Conservation (phyloP, 1,140 invertebrate genomes). For the Rhizoglyphus robini region DNA sequence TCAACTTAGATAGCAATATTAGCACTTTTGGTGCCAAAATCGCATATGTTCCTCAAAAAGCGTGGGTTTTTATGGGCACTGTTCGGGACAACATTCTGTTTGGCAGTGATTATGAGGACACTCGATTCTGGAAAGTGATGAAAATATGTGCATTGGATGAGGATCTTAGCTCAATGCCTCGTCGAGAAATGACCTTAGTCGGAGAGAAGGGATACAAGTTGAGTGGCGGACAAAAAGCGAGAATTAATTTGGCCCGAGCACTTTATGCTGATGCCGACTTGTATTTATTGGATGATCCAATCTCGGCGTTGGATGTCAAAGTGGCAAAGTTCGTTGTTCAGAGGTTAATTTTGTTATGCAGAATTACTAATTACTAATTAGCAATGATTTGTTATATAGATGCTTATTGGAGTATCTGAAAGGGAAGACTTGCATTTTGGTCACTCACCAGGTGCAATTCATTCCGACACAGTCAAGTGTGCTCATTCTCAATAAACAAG, state of each 20-base stretch:
- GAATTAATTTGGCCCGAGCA: too few species aligned
- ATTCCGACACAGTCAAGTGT: constrained; percentile 40
- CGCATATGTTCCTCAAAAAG: constrained; percentile 58
- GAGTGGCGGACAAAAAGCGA: too few species aligned
- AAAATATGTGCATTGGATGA: constrained; percentile 36
- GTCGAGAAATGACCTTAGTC: constrained; percentile 30
- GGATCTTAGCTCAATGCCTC: constrained; percentile 37
- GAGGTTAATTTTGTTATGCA: constrained; percentile 38
- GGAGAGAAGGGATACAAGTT: constrained; percentile 55
- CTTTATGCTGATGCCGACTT: constrained; percentile 33
- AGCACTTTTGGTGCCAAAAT: constrained; percentile 56
- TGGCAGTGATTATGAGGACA: constrained; percentile 22
- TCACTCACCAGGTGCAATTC: constrained; percentile 42
- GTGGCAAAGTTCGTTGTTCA: constrained; percentile 35
- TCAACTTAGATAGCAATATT: constrained; percentile 44
- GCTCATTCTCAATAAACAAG: neutral
- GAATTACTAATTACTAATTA: constrained; percentile 51
- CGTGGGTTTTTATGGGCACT: constrained; percentile 24
- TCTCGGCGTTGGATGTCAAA: constrained; percentile 33
- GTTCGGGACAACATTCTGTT: constrained; percentile 25
- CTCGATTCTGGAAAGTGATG: constrained; percentile 27
- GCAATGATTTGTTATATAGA: too few species aligned
- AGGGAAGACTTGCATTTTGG: too few species aligned
- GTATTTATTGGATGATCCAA: constrained; percentile 37
- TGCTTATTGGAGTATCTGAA: too few species aligned